Base-by-base conservation (phyloP, 35 echinoderm and acorn worm species). In the Heliocidaris tuberculata region DNA sequence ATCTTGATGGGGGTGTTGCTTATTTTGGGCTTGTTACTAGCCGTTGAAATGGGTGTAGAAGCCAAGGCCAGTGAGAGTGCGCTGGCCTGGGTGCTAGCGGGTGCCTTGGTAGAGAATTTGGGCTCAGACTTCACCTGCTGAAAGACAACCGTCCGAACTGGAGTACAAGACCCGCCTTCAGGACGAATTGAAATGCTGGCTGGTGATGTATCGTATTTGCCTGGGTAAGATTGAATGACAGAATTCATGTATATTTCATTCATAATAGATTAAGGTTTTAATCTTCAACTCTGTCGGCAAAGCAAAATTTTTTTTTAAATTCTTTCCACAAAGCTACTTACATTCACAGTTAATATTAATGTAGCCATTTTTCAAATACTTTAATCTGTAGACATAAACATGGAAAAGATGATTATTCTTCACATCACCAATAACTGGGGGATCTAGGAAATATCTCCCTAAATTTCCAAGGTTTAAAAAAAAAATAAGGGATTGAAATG, bases 191-290 rank as follows among this genome's bases (percentile, higher is more conserved):
- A 93, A 59, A 93, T 93, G 91, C 50, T 93, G 47, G 91, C 91
- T 93, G 91, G 91, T 30, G 91, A 93, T 59, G 50, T 49, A n/a
- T 93, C 91, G 27, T 93, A 93, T 93, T 93, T 93, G 31, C 50
- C 91, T 93, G 47, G 9, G 29, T 59, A 89, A 93, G 27, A 50
- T 50, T 93, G 16, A n/a, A 31, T 24, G 27, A 59, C 47, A 93
- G 50, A 52, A 56, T 30, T 16, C 19, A 48, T 88, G 29, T 15
- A 31, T 10, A 35, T 88, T 11, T 48, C 27, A 88, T 42, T 42
- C 4, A 17, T 32, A 16, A 86, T 9, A 32, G 85, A 13, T 15
- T 15, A 12, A 56, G 52, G 7, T 56, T 1, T 42, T 42, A 42
- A 42, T 42, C 35, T 42, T 42, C 35, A 42, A 11, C 52, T 2